Evolutionary conservation across 2,113 vertebrate genomes (phyloP).

Genomic region (Caloenas nicobarica): DNA sequence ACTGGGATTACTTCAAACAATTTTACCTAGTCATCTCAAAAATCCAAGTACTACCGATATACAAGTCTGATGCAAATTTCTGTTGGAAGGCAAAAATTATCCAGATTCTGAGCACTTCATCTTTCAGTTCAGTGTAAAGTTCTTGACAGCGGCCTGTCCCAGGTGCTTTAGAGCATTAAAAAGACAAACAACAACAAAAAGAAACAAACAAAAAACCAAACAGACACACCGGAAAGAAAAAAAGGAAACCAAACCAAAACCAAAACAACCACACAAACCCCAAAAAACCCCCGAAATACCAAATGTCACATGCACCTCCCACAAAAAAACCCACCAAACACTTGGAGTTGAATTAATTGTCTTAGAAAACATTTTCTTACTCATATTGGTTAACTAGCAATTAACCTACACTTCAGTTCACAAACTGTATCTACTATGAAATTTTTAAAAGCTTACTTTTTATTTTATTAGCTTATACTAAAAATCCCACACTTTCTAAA

Average conservation of each 20-base stretch:
- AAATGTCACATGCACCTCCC: too few species aligned
- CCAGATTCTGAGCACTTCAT: neutral
- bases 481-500: neutral
- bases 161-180: neutral
- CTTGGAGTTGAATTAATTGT: neutral
- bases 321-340: neutral
- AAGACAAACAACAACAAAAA: neutral
- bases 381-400: neutral
- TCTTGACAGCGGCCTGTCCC: neutral
- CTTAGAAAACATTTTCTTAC: neutral
- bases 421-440: neutral
- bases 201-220: neutral
- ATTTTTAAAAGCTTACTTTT: neutral
- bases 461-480: neutral
- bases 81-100: neutral
- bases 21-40: neutral
- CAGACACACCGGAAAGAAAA: neutral
- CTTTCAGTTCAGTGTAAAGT: neutral
- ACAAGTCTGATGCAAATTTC: neutral
- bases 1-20: neutral
- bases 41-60: neutral
- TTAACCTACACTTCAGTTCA: neutral
- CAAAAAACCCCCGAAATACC: too few species aligned
- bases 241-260: neutral
- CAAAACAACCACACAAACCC: too few species aligned